phyloP scores from a whole-genome alignment of 2,797 vertebrate genomes.

The Notoglanidium macrostoma region DNA sequence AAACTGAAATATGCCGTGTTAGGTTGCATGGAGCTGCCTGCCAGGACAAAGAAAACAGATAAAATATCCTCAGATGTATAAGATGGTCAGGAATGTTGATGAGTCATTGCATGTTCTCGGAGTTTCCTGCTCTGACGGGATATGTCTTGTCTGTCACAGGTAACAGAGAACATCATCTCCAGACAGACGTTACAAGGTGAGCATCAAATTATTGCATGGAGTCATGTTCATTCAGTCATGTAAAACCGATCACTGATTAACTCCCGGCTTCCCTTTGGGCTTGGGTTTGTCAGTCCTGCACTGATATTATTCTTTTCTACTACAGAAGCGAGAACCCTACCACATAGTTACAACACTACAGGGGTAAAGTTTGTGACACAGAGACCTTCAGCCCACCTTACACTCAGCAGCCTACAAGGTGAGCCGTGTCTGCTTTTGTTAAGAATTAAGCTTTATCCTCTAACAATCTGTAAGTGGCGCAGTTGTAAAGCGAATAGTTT shows the following conservation, averaged over 20 bases:
- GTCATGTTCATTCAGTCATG: neutral
- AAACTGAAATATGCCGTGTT: conserved; percentile 39
- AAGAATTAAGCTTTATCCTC: neutral
- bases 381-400: conserved; percentile 83
- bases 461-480: neutral
- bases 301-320: conserved; percentile 31
- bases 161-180: conserved; percentile 79
- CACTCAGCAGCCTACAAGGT: conserved; percentile 71
- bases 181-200: conserved; percentile 80
- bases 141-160: conserved; percentile 67
- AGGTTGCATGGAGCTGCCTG: conserved; percentile 25
- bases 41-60: conserved; percentile 20
- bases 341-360: conserved; percentile 72
- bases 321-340: conserved; percentile 75
- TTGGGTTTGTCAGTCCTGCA: conserved; percentile 8
- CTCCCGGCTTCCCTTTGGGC: neutral
- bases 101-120: conserved; percentile 34
- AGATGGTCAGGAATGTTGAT: conserved; percentile 26
- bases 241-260: neutral
- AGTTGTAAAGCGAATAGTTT: neutral
- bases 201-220: conserved; percentile 37
- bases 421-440: conserved; percentile 7
- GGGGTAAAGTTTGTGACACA: conserved; percentile 70
- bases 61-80: conserved; percentile 36
- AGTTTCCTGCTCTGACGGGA: conserved; percentile 32